Percentiles rank a stretch among this genome's conserved stretches.
Evolutionary conservation across 2,797 vertebrate species (phyloP).

Genomic region (Myripristis jacobus): DNA sequence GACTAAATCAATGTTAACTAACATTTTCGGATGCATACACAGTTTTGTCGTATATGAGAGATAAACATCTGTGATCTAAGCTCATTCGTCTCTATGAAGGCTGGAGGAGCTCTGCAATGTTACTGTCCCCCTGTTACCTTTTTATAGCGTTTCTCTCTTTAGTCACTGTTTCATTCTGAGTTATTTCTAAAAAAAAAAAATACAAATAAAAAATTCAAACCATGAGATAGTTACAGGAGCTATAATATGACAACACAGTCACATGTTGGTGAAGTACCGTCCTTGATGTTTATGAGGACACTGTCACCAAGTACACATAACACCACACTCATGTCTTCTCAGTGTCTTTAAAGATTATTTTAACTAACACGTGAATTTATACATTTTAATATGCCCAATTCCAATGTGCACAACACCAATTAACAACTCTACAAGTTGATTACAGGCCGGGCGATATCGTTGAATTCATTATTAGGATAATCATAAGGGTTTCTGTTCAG

Average conservation of each 20-base stretch:
- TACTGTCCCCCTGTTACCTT: not conserved
- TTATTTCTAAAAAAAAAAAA: not conserved
- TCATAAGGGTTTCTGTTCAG: too few species aligned
- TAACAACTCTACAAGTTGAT: too few species aligned
- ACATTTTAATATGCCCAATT: too few species aligned
- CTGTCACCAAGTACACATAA: not conserved
- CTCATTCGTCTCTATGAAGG: constrained; percentile 1
- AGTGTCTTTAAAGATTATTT: not conserved
- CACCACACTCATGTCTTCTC: not conserved
- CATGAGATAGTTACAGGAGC: not conserved
- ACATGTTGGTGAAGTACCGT: not conserved
- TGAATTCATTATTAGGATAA: too few species aligned
- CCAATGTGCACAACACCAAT: too few species aligned
- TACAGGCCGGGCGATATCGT: too few species aligned
- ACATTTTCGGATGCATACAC: not conserved
- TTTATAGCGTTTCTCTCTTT: not conserved
- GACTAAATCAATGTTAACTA: constrained; percentile 5
- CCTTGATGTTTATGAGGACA: constrained; percentile 18
- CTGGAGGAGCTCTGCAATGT: not conserved
- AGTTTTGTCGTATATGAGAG: not conserved
- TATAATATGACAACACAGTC: not conserved
- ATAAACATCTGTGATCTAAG: constrained; percentile 20
- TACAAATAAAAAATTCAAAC: too few species aligned
- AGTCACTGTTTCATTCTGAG: not conserved
- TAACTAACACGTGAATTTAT: not conserved